phyloP scores from a whole-genome alignment of 2,113 vertebrate species.

The Ictalurus punctatus region DNA sequence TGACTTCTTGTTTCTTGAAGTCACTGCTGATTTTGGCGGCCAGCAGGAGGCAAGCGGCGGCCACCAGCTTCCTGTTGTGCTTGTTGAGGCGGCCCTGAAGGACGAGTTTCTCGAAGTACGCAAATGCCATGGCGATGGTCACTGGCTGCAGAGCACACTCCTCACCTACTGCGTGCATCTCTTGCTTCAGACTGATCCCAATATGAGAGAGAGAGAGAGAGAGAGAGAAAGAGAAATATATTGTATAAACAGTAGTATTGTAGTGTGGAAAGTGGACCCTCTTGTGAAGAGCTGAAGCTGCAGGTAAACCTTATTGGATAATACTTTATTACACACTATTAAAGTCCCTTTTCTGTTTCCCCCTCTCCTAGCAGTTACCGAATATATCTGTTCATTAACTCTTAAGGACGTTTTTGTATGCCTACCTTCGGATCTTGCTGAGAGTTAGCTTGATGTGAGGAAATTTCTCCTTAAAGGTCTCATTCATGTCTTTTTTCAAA shows the following conservation, averaged over 20 bases:
- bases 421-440: slow-evolving; percentile 96
- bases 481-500: slow-evolving; percentile 99
- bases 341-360: no score
- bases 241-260: not conserved
- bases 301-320: not conserved
- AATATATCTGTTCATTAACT: no score
- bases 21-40: slow-evolving; percentile 98
- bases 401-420: not conserved
- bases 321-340: no score
- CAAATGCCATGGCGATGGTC: slow-evolving; percentile 93
- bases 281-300: not conserved
- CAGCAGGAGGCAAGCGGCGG: slow-evolving; percentile 88
- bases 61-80: slow-evolving; percentile 96
- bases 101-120: slow-evolving; percentile 98
- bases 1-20: slow-evolving; percentile 92
- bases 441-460: slow-evolving; percentile 92
- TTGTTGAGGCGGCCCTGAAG: slow-evolving; percentile 95
- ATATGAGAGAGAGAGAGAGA: not conserved
- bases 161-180: slow-evolving; percentile 86
- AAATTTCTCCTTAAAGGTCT: slow-evolving; percentile 96
- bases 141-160: slow-evolving; percentile 88
- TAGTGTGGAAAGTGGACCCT: not conserved
- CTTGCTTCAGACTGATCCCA: slow-evolving; percentile 85
- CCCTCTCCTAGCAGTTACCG: no score
- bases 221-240: not conserved